Evolutionary conservation across 2,113 vertebrate species (phyloP), one percentile per base, ranked within the genome.

Genomic region (Thymallus thymallus): DNA sequence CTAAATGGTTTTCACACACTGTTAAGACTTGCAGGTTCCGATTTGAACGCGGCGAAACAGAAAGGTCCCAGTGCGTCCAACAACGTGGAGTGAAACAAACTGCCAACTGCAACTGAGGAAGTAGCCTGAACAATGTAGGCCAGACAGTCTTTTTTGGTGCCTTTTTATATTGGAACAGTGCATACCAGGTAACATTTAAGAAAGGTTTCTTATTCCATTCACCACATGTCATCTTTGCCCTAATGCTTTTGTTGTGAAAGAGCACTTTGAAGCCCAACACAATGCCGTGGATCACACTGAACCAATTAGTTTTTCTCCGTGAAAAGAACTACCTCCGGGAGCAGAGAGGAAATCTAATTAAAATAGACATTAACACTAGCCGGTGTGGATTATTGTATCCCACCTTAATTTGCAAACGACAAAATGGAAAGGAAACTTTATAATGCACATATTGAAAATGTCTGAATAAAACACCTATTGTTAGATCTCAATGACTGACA

Each of bases 241-340:
- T 67, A 61, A 30, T 65, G 70, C 22, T 71, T 65, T 66, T 26
- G 61, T 58, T 45, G 16, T 41, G 30, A 41, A 55, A 51, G 63
- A 68, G 65, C 72, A 67, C 71, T 79, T 79, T 71, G n/a, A 71
- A 74, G 30, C 60, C 55, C 71, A 68, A 68, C 63, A 71, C 72
- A 71, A 73, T 69, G 61, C 62, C 5, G 1, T 35, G 26, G 64
- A 62, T 67, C 55, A 73, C 22, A 26, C 20, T 24, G n/a, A 46
- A 69, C 7, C 66, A 2, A 68, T 45, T 45, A 7, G 10, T 24
- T 68, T 48, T 5, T 24, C 9, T 68, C 10, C 1, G 16, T 20
- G 35, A 9, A 45, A 20, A 35, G 5, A 18, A 24, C 14, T 2
- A 70, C 46, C 48, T 30, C 48, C 13, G 68, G 16, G 24, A 70